Evolutionary conservation across 2,113 vertebrate species (phyloP).

Genomic region (Tiliqua scincoides): DNA sequence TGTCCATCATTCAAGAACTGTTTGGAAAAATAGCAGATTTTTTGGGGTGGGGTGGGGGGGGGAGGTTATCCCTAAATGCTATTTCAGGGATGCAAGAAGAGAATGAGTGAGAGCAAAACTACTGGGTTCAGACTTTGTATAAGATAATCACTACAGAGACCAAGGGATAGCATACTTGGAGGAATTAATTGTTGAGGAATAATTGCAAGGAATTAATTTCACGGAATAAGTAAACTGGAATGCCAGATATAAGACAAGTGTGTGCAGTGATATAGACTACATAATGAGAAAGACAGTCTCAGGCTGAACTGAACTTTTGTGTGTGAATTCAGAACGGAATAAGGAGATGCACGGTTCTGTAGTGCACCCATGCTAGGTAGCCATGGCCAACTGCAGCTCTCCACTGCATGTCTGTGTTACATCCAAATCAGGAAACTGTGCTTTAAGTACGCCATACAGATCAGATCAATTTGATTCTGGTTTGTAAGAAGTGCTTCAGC

Average conservation of each 20-base stretch:
- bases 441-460: no score
- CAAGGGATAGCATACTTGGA: background rate
- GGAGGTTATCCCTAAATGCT: background rate
- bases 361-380: background rate
- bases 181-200: no score
- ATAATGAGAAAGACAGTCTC: background rate
- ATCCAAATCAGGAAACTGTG: no score
- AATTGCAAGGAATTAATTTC: background rate
- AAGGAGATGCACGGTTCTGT: background rate
- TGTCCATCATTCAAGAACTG: slow-evolving; percentile 40
- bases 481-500: no score
- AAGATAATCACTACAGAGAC: background rate
- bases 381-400: background rate
- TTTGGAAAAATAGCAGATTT: slow-evolving; percentile 32
- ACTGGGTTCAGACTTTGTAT: background rate
- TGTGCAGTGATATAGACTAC: background rate
- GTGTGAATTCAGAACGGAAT: background rate
- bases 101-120: background rate
- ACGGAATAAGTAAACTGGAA: background rate
- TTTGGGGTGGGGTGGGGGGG: no score
- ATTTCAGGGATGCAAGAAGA: background rate
- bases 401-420: no score
- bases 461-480: no score
- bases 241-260: background rate
- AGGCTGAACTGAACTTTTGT: background rate